Evolutionary conservation across 2,113 vertebrate genomes (phyloP).

Genomic region (Rattus norvegicus): GRCr8 NC_086019.1:145999501-146000000

Average conservation of each 20-base stretch:
- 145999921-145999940: neutral
- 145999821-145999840: neutral
- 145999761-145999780: neutral
- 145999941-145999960: neutral
- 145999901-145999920: neutral
- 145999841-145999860: neutral
- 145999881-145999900: neutral
- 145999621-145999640: neutral
- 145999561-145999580: accelerated
- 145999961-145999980: neutral
- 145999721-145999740: neutral
- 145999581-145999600: no score
- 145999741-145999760: neutral
- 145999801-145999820: neutral
- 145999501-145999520: neutral
- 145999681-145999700: neutral
- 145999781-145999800: neutral
- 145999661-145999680: accelerated
- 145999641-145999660: neutral
- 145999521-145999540: neutral
- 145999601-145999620: neutral
- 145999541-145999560: neutral
- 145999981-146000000: neutral
- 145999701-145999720: accelerated
- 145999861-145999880: neutral